Evolutionary conservation across 2,888 invertebrate species (phyloP), one percentile per base, ranked within the genome.

Genomic region (Encarsia formosa): DNA sequence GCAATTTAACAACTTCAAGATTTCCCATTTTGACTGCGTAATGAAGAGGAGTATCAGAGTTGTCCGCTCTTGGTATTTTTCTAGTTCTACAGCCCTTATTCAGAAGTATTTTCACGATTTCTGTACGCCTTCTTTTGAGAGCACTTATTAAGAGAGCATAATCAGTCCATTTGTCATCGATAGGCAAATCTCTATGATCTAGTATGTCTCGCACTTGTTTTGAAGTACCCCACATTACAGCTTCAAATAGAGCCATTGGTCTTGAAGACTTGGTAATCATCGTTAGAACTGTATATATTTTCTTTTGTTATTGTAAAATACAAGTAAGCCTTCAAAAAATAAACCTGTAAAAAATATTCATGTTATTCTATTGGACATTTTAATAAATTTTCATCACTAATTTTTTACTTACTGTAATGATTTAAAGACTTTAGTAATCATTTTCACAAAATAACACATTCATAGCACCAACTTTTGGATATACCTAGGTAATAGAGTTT

Each of bases 111-210:
- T 52, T 52, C n/a, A 48, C 40, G 5, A 56, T 38, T 37, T 52
- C 52, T 32, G 35, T 49, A 9, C 43, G 41, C 4, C 44, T 49
- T 35, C 42, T 44, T 19, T 32, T 29, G 6, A 56, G 46, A 1
- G 56, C 49, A 9, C 29, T 32, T 16, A 49, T 9, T 19, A 56
- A 39, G n/a, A 56, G 42, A 13, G 48, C 49, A 22, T 56, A 56
- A 18, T 56, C 55, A 5, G 55, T 46, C 49, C 51, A 56, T 3
- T 42, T 39, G 4, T 56, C 42, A 31, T 56, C 55, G 13, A 49
- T n/a, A 5, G 16, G 24, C 18, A 54, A 41, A 16, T 37, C 44
- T 6, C 35, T 34, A 5, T 39, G 13, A 6, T 44, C 24, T 9
- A 51, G 15, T 35, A 54, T 48, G 5, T 43, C 29, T 26, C 48